Conservation (phyloP, 2,888 invertebrate species). For the Harpalus rufipes region DNA sequence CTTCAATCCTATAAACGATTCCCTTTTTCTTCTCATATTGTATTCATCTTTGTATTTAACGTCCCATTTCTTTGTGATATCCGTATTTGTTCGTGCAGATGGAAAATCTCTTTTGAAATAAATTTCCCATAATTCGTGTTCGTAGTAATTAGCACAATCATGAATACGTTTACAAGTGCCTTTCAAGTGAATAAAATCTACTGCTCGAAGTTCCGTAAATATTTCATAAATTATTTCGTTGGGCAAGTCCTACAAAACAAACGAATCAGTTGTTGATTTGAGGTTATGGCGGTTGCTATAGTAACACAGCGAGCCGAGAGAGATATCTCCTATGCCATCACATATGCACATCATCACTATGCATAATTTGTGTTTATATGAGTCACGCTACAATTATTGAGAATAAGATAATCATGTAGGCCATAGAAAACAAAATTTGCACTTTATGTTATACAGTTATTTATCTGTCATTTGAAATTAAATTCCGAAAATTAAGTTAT, state of each 20-base stretch:
- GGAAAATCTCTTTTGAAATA: conserved; percentile 60
- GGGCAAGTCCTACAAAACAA: conserved; percentile 68
- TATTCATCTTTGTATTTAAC: conserved; percentile 41
- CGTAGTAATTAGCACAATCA: conserved; percentile 36
- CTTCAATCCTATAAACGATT: not conserved
- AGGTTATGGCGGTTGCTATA: not conserved
- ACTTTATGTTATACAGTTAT: too few relatives aligned
- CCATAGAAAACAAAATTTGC: too few relatives aligned
- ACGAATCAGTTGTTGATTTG: conserved; percentile 9
- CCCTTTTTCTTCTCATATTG: not conserved
- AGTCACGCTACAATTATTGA: too few relatives aligned
- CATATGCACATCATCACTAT: too few relatives aligned
- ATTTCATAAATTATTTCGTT: conserved; percentile 69
- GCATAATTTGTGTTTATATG: too few relatives aligned
- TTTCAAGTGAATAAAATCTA: conserved; percentile 57
- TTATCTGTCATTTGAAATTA: too few relatives aligned
- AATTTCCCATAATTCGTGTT: conserved; percentile 55
- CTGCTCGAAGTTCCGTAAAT: conserved; percentile 60
- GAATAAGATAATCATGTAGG: too few relatives aligned
- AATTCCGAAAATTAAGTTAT: too few relatives aligned
- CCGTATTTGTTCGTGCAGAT: not conserved
- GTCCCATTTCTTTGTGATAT: conserved; percentile 11
- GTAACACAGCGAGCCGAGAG: too few relatives aligned
- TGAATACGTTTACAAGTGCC: conserved; percentile 35
- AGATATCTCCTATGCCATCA: too few relatives aligned